Base-by-base conservation (phyloP, 2,113 vertebrate species). In the Pterocles burchelli region DNA sequence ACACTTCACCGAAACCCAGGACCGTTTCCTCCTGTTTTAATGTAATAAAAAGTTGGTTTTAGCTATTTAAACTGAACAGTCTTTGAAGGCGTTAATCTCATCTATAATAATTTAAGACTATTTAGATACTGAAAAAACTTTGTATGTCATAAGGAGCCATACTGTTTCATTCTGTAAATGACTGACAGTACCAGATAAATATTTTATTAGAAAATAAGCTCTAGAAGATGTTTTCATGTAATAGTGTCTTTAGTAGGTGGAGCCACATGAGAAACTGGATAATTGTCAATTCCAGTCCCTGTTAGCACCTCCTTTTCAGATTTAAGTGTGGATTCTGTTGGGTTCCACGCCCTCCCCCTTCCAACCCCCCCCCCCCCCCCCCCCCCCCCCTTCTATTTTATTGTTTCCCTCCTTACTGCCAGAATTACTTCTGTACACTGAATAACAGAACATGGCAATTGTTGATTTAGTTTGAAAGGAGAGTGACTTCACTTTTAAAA, bases 401-500 rank as follows among this genome's bases (percentile, higher is more conserved):
- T 57, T 74, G 25, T 73, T 93, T 93, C 34, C 31, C 41, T 93
- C 20, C 14, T 41, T 38, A 75, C 15, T 67, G 22, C 10, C 72
- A 86, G 38, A 94, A 93, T 75, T 90, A 91, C 46, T 79, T 83
- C 34, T 84, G 26, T 17, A 76, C 51, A 49, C 28, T 73, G 61
- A 95, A 28, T 80, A 89, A 75, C 0, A 63, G 49, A 61, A 90
- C 13, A 71, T 12, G 34, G 49, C 57, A 82, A 86, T 57, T 73
- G 43, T 73, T 91, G 49, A 87, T 89, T 82, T 89, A 75, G 41
- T 72, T 80, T 79, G 62, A 94, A 85, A 90, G 36, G 26, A 83
- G 49, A 88, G 26, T 46, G 34, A 75, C 46, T 91, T 93, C 24
- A 70, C 49, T 73, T 93, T 77, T 51, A 65, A 95, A 79, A 96